These are phyloP conservation scores for Echinometra lucunter DNA, from an alignment of 53 echinoderm and acorn worm genomes.

Conservation along the genomic window DNA sequence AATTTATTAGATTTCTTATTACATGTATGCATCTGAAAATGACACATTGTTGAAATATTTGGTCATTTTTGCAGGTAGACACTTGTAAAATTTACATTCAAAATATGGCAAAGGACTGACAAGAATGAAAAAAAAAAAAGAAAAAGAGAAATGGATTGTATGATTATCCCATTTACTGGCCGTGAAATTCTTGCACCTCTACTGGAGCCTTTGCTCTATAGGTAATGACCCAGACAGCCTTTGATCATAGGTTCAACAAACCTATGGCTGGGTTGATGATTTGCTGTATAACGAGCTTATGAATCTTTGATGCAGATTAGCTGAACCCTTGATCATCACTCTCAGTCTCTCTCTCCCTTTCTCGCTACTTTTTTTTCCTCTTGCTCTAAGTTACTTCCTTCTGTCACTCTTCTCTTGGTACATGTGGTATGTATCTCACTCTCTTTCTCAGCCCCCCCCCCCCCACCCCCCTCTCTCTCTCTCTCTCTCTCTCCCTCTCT, in stretches of 20 bases:
- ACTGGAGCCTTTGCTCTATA: neutral
- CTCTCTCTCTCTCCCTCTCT: neutral
- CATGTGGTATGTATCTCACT: neutral
- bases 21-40: neutral
- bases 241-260: neutral
- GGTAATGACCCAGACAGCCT: neutral
- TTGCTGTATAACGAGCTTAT: slow-evolving; percentile 23
- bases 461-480: neutral
- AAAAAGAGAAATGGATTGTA: neutral
- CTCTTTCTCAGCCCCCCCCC: neutral
- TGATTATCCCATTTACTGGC: slow-evolving; percentile 11
- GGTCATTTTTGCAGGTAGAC: neutral
- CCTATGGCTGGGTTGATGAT: neutral
- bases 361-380: neutral
- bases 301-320: neutral
- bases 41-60: neutral
- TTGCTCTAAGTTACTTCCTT: neutral
- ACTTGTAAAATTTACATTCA: neutral
- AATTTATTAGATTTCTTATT: neutral
- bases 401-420: neutral
- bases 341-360: neutral
- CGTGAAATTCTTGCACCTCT: neutral
- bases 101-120: neutral
- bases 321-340: neutral
- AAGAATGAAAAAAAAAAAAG: neutral